Evolutionary conservation across 2,797 vertebrate genomes (phyloP).

Genomic region (Semaprochilodus insignis): DNA sequence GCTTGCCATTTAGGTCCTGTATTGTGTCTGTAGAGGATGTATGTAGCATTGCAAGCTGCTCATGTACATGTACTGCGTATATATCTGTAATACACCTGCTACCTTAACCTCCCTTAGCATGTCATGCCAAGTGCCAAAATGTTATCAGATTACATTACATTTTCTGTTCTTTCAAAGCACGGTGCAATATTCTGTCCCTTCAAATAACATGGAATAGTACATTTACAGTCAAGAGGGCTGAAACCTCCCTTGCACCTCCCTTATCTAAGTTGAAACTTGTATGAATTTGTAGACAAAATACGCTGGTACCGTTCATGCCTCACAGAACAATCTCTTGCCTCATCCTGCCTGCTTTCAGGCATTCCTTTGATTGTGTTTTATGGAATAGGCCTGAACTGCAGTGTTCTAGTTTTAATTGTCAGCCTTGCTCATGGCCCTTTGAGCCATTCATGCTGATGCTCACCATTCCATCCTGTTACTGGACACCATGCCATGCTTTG

Average conservation of each 20-base stretch:
- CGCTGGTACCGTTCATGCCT: background rate
- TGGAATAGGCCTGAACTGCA: background rate
- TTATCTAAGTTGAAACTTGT: too few species aligned
- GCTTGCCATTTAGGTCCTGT: constrained; percentile 33
- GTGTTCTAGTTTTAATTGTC: background rate
- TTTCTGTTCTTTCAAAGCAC: too few species aligned
- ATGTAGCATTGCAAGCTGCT: constrained; percentile 13
- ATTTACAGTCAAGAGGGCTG: background rate
- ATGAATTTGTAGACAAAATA: background rate
- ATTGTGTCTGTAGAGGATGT: constrained; percentile 36
- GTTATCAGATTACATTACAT: background rate
- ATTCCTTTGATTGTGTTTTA: constrained; percentile 14
- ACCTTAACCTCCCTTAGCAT: background rate
- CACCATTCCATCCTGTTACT: constrained; percentile 20
- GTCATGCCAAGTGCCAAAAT: background rate
- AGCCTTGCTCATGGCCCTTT: constrained; percentile 13
- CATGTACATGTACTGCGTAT: background rate
- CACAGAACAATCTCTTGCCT: background rate
- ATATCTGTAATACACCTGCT: background rate
- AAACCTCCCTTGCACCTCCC: background rate
- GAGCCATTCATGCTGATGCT: constrained; percentile 30
- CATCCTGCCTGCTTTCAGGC: constrained; percentile 8
- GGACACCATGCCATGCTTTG: constrained; percentile 33
- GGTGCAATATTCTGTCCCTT: background rate
- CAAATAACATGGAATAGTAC: too few species aligned